These are phyloP conservation scores for Lochmaea capreae DNA, from an alignment of 2,888 invertebrate genomes.

Conservation along the genomic window DNA sequence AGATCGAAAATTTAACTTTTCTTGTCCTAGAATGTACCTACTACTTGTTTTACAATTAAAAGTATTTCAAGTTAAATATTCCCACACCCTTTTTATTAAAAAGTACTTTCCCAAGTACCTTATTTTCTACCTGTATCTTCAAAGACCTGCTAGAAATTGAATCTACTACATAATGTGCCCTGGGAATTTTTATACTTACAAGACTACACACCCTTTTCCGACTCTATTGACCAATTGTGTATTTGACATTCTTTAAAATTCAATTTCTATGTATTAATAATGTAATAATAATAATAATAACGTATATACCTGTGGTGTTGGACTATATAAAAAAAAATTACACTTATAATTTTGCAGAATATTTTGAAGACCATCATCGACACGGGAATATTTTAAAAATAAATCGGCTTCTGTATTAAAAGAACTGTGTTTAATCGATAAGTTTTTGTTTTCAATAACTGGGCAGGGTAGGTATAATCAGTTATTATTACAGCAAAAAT, in stretches of 20 bases:
- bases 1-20: slow-evolving; percentile 29
- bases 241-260: background rate
- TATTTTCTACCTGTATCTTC: slow-evolving; percentile 25
- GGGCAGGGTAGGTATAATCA: background rate
- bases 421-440: background rate
- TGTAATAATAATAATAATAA: background rate
- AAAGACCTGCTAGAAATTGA: slow-evolving; percentile 22
- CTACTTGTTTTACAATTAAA: background rate
- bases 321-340: background rate
- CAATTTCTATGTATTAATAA: background rate
- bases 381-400: too few relatives aligned
- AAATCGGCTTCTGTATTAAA: background rate
- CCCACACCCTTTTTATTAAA: too few relatives aligned
- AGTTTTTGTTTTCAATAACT: background rate
- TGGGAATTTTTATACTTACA: slow-evolving; percentile 32
- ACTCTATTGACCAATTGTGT: slow-evolving; percentile 5
- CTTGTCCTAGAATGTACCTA: slow-evolving; percentile 7
- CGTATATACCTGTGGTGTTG: background rate
- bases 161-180: slow-evolving; percentile 17
- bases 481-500: background rate
- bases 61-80: too few relatives aligned
- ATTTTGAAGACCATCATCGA: too few relatives aligned
- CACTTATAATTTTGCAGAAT: too few relatives aligned
- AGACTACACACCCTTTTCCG: slow-evolving; percentile 33
- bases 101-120: too few relatives aligned